These are phyloP conservation scores for Pilophorus perplexus DNA, from an alignment of 2,888 invertebrate genomes.

Conservation along the genomic window DNA sequence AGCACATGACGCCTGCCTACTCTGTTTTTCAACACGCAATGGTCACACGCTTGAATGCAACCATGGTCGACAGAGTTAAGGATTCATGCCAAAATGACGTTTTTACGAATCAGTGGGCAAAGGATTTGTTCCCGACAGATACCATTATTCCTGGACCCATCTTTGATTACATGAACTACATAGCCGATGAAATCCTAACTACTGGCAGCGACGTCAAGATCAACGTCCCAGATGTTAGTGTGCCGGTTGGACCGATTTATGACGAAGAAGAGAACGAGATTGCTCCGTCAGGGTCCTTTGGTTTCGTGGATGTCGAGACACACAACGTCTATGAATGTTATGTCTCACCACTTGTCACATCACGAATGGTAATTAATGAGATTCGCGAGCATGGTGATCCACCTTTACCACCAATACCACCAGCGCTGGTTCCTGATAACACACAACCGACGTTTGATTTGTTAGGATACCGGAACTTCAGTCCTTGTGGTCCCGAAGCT, in stretches of 20 bases:
- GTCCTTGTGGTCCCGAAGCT: too few species aligned
- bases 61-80: neutral
- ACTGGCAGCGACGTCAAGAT: neutral
- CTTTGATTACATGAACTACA: neutral
- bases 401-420: too few species aligned
- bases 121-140: neutral
- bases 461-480: too few species aligned
- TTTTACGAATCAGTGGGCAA: neutral
- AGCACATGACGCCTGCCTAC: too few species aligned
- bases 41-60: too few species aligned
- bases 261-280: neutral
- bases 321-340: neutral
- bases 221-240: neutral
- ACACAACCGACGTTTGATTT: too few species aligned
- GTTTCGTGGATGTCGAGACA: neutral
- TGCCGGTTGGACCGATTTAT: neutral
- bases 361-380: neutral
- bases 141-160: neutral
- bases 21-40: too few species aligned
- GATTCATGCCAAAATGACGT: neutral
- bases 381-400: too few species aligned
- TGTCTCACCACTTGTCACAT: neutral
- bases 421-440: too few species aligned
- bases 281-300: neutral
- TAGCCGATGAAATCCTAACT: neutral